Base-by-base conservation (phyloP, 1,140 invertebrate genomes). In the Penaeus japonicus region DNA sequence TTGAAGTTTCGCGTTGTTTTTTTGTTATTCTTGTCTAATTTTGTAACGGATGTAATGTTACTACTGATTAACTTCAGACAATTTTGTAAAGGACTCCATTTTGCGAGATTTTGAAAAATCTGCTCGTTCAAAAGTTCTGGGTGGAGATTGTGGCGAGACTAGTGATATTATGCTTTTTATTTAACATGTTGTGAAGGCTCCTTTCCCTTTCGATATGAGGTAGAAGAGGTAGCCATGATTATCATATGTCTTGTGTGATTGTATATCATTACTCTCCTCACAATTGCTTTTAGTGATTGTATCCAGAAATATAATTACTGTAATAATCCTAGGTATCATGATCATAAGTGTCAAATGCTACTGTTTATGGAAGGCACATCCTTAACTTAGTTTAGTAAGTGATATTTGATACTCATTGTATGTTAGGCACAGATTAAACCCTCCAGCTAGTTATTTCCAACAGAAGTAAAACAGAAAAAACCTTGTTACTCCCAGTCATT, bases 281-380 rank as follows among this genome's bases (percentile, higher is more conserved):
- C 80, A 83, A 88, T 57, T 57, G 80, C 86, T 88, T 86, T 87
- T 88, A 88, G 80, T 77, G 70, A 83, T 57, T 83, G 79, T 87
- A 82, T 88, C 81, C 86, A 77, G 79, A 77, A 35, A 78, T 85
- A 75, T 57, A 47, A 47, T 47, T 47, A 47, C 47, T 47, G 73
- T 77, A 88, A 87, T 83, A 70, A 73, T 27, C 70, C 80, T 83
- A 59, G 54, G 55, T 88, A 88, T 79, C 85, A 87, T 88, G 86
- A 83, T 87, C 86, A 88, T 82, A 82, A 81, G 65, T 83, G 80
- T 88, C 79, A 88, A 59, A 88, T 83, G 73, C 86, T 88, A 77
- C 81, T 84, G 24, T 82, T 65, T 88, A 88, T 77, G 22, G 65
- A 82, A 65, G 70, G 73, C 65, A 88, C 57, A 83, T 83, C 70